A percentile compares a stretch with the other conserved stretches of the same genome.
These are phyloP conservation scores for Setipinna tenuifilis DNA, from an alignment of 2,797 vertebrate genomes.

Conservation along the genomic window DNA sequence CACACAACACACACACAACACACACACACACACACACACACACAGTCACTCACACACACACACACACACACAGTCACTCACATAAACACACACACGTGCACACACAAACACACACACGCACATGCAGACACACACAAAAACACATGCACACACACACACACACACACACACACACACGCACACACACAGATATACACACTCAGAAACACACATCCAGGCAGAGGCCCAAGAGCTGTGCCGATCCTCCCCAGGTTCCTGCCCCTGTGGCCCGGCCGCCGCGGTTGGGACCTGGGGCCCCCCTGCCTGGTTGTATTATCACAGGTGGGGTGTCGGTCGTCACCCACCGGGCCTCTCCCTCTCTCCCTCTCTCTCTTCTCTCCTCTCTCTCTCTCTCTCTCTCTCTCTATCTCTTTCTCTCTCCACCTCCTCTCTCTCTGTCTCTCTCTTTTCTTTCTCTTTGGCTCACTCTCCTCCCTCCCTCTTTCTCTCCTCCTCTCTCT, in stretches of 20 bases:
- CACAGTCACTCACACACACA: no score
- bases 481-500: no score
- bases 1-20: no score
- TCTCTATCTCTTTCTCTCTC: no score
- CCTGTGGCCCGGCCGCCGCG: slow-evolving; percentile 49
- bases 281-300: slow-evolving; percentile 51
- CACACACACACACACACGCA: not conserved
- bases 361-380: slow-evolving; percentile 35
- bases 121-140: not conserved
- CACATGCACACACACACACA: no score
- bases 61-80: no score
- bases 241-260: slow-evolving; percentile 46
- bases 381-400: not conserved
- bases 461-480: no score
- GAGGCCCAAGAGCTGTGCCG: slow-evolving; percentile 52
- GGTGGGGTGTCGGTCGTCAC: slow-evolving; percentile 70
- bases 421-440: slow-evolving; percentile 35
- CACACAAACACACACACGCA: no score
- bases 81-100: not conserved
- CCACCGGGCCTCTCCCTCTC: slow-evolving; percentile 56
- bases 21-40: slow-evolving; percentile 5
- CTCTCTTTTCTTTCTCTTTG: no score
- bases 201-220: slow-evolving; percentile 42
- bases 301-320: slow-evolving; percentile 76
- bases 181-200: no score